Evolutionary conservation across 2,113 vertebrate genomes (phyloP).

Genomic region (human (Homo sapiens)): DNA sequence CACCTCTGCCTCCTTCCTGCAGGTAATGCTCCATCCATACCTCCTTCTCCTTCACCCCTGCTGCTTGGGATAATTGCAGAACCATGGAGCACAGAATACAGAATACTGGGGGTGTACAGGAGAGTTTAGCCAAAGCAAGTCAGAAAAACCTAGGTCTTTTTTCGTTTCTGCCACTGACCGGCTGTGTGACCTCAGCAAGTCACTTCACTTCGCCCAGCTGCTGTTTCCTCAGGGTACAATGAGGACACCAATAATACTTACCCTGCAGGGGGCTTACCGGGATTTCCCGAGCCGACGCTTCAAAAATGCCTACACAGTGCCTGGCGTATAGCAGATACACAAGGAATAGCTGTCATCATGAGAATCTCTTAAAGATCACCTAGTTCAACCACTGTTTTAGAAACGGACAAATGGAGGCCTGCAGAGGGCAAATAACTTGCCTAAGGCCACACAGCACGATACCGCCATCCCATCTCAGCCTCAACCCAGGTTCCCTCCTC

Average conservation of each 20-base stretch:
- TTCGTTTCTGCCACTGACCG: background rate
- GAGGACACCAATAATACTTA: background rate
- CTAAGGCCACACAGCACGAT: background rate
- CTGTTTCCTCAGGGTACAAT: background rate
- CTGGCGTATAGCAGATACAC: background rate
- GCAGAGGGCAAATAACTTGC: background rate
- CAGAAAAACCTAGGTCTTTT: background rate
- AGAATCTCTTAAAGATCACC: background rate
- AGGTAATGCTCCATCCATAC: accelerated
- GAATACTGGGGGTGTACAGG: background rate
- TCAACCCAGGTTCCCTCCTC: background rate
- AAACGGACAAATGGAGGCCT: background rate
- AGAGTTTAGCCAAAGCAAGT: background rate
- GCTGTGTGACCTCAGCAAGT: constrained; percentile 22
- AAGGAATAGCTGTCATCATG: accelerated
- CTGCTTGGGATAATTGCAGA: background rate
- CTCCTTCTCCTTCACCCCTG: background rate
- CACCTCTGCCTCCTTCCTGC: background rate
- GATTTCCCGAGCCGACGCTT: accelerated
- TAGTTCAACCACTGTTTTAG: background rate
- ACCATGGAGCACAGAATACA: background rate
- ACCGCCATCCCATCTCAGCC: accelerated
- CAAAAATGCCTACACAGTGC: background rate
- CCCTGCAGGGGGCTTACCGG: accelerated
- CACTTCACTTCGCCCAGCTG: background rate